phyloP scores from a whole-genome alignment of 2,797 vertebrate species.

The Chromobotia macracanthus region DNA sequence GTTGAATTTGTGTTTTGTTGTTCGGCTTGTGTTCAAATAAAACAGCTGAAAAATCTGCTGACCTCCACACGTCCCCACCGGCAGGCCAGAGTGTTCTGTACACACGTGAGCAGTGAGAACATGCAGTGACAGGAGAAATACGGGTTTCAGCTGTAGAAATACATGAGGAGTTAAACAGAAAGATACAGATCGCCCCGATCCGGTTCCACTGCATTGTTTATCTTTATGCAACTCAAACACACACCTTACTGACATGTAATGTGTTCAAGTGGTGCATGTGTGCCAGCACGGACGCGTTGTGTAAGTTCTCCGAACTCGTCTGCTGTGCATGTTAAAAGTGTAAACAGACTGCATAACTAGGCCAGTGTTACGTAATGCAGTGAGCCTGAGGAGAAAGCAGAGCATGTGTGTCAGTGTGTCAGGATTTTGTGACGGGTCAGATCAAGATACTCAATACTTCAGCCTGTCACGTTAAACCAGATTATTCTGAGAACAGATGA shows the following conservation, averaged over 20 bases:
- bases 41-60: constrained; percentile 33
- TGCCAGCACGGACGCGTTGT: neutral
- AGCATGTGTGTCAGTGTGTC: constrained; percentile 74
- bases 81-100: neutral
- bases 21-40: too few species aligned
- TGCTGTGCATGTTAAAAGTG: constrained; percentile 3
- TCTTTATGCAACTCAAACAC: neutral
- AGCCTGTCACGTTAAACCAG: neutral
- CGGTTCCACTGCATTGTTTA: constrained; percentile 3
- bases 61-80: constrained; percentile 1
- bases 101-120: neutral
- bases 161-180: neutral
- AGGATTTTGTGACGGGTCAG: constrained; percentile 29
- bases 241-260: neutral
- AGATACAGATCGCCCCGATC: neutral
- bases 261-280: neutral
- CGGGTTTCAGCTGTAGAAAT: neutral
- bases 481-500: neutral
- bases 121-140: neutral
- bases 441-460: neutral
- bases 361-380: constrained; percentile 71
- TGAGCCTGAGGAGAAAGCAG: constrained; percentile 56
- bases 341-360: constrained; percentile 63
- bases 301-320: neutral
- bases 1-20: too few species aligned